Evolutionary conservation across 1,140 invertebrate species (phyloP).

Genomic region (Orius insidiosus): DNA sequence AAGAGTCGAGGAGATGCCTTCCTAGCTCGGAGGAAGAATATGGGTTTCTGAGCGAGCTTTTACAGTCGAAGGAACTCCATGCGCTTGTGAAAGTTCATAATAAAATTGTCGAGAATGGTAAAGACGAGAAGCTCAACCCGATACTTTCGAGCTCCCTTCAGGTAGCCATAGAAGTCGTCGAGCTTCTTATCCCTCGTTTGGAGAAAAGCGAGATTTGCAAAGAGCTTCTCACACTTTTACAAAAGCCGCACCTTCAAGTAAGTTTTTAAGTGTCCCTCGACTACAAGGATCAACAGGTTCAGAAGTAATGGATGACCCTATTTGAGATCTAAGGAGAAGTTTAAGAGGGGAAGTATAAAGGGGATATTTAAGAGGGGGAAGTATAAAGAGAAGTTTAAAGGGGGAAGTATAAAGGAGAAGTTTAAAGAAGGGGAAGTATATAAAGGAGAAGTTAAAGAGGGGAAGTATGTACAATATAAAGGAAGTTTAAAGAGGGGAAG

Average conservation of each 20-base stretch:
- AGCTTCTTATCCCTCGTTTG: constrained; percentile 42
- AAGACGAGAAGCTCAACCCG: constrained; percentile 65
- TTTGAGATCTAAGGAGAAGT: no score
- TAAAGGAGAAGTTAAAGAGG: no score
- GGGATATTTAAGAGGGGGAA: no score
- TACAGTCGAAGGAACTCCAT: constrained; percentile 76
- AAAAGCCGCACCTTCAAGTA: constrained; percentile 75
- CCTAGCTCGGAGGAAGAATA: constrained; percentile 66
- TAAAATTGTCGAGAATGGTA: constrained; percentile 63
- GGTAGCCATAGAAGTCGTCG: constrained; percentile 52
- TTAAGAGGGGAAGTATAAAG: no score
- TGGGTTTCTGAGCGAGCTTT: constrained; percentile 61
- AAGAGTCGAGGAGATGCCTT: constrained; percentile 48
- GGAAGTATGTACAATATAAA: no score
- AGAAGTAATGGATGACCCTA: no score
- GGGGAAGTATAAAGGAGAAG: no score
- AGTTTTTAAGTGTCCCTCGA: no score
- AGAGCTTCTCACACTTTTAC: constrained; percentile 61
- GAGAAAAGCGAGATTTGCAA: constrained; percentile 48
- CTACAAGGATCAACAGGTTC: no score
- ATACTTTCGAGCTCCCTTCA: constrained; percentile 67
- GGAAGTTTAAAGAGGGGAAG: no score
- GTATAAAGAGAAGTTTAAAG: no score
- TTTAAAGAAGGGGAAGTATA: no score
- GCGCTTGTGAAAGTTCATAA: constrained; percentile 78